phyloP scores from a whole-genome alignment of 35 echinoderm and acorn worm genomes.

The Strongylocentrotus purpuratus region DNA sequence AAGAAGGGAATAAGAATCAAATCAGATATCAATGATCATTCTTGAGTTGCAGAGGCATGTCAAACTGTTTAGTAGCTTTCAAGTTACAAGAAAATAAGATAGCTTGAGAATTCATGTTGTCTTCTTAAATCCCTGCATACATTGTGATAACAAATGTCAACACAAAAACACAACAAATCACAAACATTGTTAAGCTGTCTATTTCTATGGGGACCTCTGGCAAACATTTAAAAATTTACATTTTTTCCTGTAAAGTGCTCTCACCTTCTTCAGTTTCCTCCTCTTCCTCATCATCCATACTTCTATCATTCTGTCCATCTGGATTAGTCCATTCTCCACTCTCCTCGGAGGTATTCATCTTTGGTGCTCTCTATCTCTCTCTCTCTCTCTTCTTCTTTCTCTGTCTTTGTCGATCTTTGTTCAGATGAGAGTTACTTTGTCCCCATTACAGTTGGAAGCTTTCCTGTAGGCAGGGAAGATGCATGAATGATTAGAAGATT shows the following conservation, averaged over 20 bases:
- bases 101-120: too few species aligned
- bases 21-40: too few species aligned
- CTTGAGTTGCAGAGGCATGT: too few species aligned
- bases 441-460: not conserved
- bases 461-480: not conserved
- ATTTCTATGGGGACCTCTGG: not conserved
- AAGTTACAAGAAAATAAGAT: too few species aligned
- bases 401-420: not conserved
- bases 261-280: not conserved
- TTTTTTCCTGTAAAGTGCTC: not conserved
- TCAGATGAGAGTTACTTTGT: not conserved
- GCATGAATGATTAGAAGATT: not conserved
- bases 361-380: not conserved
- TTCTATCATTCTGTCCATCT: not conserved
- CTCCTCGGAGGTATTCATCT: not conserved
- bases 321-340: not conserved
- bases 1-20: not conserved
- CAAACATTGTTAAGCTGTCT: not conserved
- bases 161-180: too few species aligned
- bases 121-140: too few species aligned
- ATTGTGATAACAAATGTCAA: too few species aligned
- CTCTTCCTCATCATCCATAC: not conserved
- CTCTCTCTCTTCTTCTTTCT: not conserved
- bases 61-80: too few species aligned
- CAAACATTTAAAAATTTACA: too few species aligned